Base-by-base conservation (phyloP, 2,888 invertebrate species). In the Ametastegia equiseti region DNA sequence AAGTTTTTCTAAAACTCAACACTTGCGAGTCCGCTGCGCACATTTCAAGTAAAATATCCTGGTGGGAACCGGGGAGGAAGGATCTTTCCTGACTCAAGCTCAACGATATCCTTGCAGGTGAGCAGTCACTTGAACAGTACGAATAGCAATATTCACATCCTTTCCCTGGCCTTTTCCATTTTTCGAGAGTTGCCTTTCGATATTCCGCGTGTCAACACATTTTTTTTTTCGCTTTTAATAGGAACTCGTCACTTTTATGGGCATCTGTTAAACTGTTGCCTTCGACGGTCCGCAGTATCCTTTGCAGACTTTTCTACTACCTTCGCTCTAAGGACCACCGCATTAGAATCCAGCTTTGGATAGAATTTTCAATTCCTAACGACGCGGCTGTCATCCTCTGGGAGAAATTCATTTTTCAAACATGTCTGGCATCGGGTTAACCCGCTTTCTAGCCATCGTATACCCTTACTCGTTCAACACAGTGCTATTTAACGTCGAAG, bases 1-100 rank as follows among this genome's bases (percentile, higher is more conserved):
- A 84, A 84, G 83, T 83, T 84, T 83, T 83, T 83, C 83, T 84
- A 83, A 85, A 82, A 82, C 82, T 80, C 83, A 80, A 84, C 83
- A 82, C 83, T 83, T 83, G 83, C 82, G 81, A 81, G 82, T 81
- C 81, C 81, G 84, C 81, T 84, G 82, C 60, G 67, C 60, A 80
- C 81, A 83, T 84, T 84, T 81, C 82, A 82, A 84, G 82, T 84
- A 82, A 83, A 85, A 84, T 84, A 84, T 81, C 78, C 57, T 73
- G 69, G n/a, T 7, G 69, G 42, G 9, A 15, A 42, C n/a, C 7
- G 42, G 39, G 11, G 23, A 19, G 36, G 36, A 45, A 42, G 80
- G 33, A 30, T 27, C 50, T 9, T 9, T 54, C 65, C 63, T 81
- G 77, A 71, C 82, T 57, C 47, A 80, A 82, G 81, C 83, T 84